Evolutionary conservation across 2,113 vertebrate genomes (phyloP), one percentile per base, ranked within the genome.

Genomic region (Mustela nigripes): DNA sequence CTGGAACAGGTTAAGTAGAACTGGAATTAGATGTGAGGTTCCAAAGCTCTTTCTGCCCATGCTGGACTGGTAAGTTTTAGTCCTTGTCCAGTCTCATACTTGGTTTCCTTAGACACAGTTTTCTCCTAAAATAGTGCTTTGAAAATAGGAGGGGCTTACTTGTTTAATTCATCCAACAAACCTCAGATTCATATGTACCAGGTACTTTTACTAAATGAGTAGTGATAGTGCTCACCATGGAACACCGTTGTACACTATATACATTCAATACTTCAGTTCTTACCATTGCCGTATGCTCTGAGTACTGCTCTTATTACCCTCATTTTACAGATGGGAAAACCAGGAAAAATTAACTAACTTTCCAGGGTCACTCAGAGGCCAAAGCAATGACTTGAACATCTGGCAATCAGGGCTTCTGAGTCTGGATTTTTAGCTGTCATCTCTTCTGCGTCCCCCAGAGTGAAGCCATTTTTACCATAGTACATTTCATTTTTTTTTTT

Each of bases 291-390:
- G 0, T 21, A 26, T 83, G 24, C n/a, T 0, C 1, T 62, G n/a
- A 81, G 19, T 53, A 19, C 39, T 96, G 11, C 36, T 60, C 39
- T 92, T 16, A 39, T 15, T 11, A 86, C 26, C 50, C 24, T 4
- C 31, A 45, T 67, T n/a, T 86, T 92, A 28, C 73, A 56, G 39
- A 45, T 50, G 24, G 84, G 65, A 11, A 80, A 80, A 60, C 42
- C 10, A 39, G 36, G 73, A 73, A 95, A 80, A 92, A 28, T 42
- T 83, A 62, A 36, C n/a, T 67, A 87, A 83, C 69, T 88, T 93
- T 31, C 69, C 45, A 67, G 14, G 22, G 39, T 80, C 58, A 48
- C 31, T 65, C 6, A 26, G 79, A 69, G 15, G 79, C 67, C 31
- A 63, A 82, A 60, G 12, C 91, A 87, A 1, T 7, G 22, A 45